phyloP scores from a whole-genome alignment of 2,113 vertebrate genomes.

The Tauraco erythrolophus region DNA sequence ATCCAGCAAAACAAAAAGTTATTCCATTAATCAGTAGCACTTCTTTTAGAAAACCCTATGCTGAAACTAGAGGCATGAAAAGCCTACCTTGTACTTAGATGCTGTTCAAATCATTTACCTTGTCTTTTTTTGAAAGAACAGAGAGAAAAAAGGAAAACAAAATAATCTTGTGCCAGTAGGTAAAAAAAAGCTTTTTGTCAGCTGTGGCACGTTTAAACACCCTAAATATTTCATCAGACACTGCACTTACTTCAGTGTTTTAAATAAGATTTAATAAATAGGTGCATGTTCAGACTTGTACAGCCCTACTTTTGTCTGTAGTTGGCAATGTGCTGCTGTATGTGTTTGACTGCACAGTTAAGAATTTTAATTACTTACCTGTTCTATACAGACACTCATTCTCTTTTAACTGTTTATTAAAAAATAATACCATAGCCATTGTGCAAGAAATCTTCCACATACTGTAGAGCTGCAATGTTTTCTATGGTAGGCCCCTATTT shows the following conservation, averaged over 20 bases:
- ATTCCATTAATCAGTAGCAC: not conserved
- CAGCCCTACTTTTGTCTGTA: slow-evolving; percentile 72
- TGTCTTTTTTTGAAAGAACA: not conserved
- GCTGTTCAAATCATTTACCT: not conserved
- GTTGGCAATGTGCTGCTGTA: slow-evolving; percentile 71
- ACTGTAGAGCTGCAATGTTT: not conserved
- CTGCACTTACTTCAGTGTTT: slow-evolving; percentile 86
- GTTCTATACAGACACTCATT: slow-evolving; percentile 73
- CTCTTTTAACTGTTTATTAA: slow-evolving; percentile 74
- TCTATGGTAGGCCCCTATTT: not conserved
- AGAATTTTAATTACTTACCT: slow-evolving; percentile 78
- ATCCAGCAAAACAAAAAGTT: not conserved
- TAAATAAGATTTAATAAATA: slow-evolving; percentile 90
- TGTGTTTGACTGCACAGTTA: slow-evolving; percentile 61
- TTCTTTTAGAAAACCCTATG: not conserved
- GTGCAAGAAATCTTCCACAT: slow-evolving; percentile 1
- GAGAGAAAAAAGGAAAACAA: not conserved
- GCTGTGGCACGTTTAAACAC: slow-evolving; percentile 73
- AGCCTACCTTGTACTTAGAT: not conserved
- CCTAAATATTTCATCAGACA: slow-evolving; percentile 89
- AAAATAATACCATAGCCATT: not conserved
- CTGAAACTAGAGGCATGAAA: not conserved
- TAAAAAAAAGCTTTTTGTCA: slow-evolving; percentile 60
- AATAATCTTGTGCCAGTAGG: not conserved
- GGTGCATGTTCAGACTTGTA: slow-evolving; percentile 83